phyloP scores from a whole-genome alignment of 35 echinoderm and acorn worm species.

The Strongylocentrotus purpuratus region DNA sequence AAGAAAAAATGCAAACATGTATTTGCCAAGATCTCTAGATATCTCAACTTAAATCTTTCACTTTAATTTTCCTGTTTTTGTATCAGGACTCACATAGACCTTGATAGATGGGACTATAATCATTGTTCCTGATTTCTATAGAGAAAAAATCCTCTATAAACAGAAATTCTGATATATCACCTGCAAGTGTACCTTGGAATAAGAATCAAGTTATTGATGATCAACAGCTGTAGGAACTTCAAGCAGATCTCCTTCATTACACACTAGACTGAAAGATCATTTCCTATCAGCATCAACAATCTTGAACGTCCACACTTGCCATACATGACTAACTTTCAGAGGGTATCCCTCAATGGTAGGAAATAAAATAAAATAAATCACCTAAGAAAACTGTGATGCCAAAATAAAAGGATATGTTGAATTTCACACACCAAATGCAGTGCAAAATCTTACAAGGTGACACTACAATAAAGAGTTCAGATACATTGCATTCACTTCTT shows the following conservation, averaged over 20 bases:
- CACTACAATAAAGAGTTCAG: background rate
- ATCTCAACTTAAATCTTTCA: background rate
- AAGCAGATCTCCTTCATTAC: background rate
- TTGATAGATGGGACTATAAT: too few species aligned
- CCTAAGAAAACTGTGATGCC: background rate
- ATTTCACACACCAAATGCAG: background rate
- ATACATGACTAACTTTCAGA: background rate
- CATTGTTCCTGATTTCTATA: too few species aligned
- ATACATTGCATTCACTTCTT: conserved; percentile 15
- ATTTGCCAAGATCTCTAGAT: too few species aligned
- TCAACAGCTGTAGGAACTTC: too few species aligned
- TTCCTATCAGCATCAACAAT: background rate
- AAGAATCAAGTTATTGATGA: too few species aligned
- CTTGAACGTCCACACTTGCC: background rate
- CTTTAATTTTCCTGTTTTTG: background rate
- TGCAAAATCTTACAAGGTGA: background rate
- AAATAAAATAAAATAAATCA: too few species aligned
- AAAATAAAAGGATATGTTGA: background rate
- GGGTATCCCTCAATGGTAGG: too few species aligned
- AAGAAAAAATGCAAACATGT: too few species aligned
- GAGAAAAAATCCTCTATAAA: background rate
- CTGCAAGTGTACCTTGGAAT: too few species aligned
- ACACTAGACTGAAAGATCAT: background rate
- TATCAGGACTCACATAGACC: too few species aligned
- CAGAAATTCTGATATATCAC: background rate